A percentile compares a stretch with the other conserved stretches of the same genome.
Conservation (phyloP, 2,797 vertebrate species). For the Uromys caudimaculatus region DNA sequence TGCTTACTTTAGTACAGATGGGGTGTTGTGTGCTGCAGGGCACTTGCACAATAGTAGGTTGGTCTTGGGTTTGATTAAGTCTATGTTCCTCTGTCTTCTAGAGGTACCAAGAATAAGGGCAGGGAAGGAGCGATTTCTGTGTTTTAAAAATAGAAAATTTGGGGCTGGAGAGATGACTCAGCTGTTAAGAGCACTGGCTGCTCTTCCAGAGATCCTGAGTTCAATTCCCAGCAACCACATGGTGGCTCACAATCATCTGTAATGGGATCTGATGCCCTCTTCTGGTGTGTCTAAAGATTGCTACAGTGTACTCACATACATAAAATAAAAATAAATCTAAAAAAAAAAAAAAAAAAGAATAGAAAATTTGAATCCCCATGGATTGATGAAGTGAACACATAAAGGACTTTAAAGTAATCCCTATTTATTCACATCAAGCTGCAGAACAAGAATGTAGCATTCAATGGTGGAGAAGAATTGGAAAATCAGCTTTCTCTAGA, state of each 20-base stretch:
- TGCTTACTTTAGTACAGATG: not conserved
- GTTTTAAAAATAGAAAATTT: not conserved
- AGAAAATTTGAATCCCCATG: not conserved
- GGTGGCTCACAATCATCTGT: too few relatives aligned
- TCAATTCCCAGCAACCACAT: too few relatives aligned
- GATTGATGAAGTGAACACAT: not conserved
- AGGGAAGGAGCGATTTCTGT: fast-evolving
- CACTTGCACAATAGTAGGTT: fast-evolving
- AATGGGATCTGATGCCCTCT: too few relatives aligned
- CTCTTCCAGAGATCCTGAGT: too few relatives aligned
- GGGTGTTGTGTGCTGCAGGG: not conserved
- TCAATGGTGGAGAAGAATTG: fast-evolving
- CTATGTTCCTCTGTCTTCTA: not conserved
- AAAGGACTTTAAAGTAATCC: not conserved
- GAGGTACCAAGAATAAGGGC: fast-evolving
- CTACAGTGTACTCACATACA: too few relatives aligned
- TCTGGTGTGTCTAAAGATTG: too few relatives aligned
- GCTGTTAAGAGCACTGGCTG: too few relatives aligned
- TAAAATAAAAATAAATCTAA: too few relatives aligned
- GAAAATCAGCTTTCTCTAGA: not conserved
- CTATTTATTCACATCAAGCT: not conserved
- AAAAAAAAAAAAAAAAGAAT: too few relatives aligned
- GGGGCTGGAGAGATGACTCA: too few relatives aligned
- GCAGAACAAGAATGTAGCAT: fast-evolving
- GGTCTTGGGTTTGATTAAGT: not conserved